Evolutionary conservation across 2,888 invertebrate genomes (phyloP), one percentile per base, ranked within the genome.

Genomic region (Noctua janthe): DNA sequence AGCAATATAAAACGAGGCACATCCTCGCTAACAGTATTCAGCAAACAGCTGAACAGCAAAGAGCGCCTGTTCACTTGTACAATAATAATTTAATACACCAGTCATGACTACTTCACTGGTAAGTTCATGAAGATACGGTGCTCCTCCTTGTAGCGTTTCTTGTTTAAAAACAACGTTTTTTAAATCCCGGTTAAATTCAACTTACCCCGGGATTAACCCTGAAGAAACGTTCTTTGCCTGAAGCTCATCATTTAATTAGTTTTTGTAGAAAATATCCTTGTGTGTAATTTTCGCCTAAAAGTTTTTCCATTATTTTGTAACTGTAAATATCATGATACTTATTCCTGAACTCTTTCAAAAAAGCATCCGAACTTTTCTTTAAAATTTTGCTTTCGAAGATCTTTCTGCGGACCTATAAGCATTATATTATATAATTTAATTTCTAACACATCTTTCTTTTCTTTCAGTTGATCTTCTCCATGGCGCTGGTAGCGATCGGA

Each of bases 1-100:
- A 95, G 93, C 94, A 95, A 96, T 97, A 97, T 97, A 97, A 96
- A 96, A 96, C 95, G 95, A 93, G 92, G 95, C 94, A 95, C 95
- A 96, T 96, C 96, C 94, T 95, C 94, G 91, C 92, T 76, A 87
- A 94, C 91, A 92, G 94, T 96, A 97, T 96, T 96, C 96, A 92
- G 94, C 93, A 91, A 93, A 94, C 93, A 93, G 91, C 92, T 93
- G 93, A 95, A 94, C 94, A 85, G 81, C 83, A 91, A 92, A 93
- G 92, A 94, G 92, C 91, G 91, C 91, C 93, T 92, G 91, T 90
- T 85, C 89, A 90, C 90, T 90, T 91, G 90, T 91, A 91, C 91
- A 90, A 91, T 54, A 91, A 91, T 85, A 86, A 87, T 81, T 82
- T 88, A 86, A 91, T 90, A 88, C 85, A 94, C 94, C 95, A 92